phyloP scores from a whole-genome alignment of 2,113 vertebrate species.

The Excalfactoria chinensis region DNA sequence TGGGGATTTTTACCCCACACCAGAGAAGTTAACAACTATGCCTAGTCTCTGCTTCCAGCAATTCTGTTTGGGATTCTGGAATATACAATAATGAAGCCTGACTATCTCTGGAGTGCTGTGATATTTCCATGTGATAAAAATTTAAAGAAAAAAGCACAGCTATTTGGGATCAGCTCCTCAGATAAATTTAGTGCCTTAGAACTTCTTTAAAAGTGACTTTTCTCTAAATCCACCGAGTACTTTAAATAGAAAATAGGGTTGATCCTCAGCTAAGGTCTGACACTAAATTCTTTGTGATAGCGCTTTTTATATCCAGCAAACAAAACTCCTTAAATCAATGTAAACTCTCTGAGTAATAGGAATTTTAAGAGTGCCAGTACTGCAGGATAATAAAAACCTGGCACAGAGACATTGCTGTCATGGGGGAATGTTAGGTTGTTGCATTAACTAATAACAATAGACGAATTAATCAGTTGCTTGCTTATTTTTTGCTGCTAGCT shows the following conservation, averaged over 20 bases:
- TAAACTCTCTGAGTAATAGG: constrained; percentile 36
- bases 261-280: background rate
- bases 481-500: constrained; percentile 9
- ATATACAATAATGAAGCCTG: background rate
- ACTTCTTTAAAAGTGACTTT: background rate
- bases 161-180: background rate
- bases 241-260: background rate
- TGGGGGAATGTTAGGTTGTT: constrained; percentile 60
- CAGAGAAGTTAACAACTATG: background rate
- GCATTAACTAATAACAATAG: constrained; percentile 66
- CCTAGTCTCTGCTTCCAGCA: background rate
- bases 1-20: background rate
- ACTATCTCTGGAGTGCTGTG: background rate
- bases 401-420: constrained; percentile 38
- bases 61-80: background rate
- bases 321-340: constrained; percentile 31
- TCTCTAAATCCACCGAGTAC: background rate
- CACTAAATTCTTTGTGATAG: background rate
- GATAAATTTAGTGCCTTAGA: background rate
- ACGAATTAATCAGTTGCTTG: constrained; percentile 44
- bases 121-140: background rate
- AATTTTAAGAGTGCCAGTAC: constrained; percentile 41
- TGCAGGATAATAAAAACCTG: constrained; percentile 66
- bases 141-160: background rate
- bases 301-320: constrained; percentile 2